Evolutionary conservation across 1,140 invertebrate genomes (phyloP).

Genomic region (Zeugodacus cucurbitae): DNA sequence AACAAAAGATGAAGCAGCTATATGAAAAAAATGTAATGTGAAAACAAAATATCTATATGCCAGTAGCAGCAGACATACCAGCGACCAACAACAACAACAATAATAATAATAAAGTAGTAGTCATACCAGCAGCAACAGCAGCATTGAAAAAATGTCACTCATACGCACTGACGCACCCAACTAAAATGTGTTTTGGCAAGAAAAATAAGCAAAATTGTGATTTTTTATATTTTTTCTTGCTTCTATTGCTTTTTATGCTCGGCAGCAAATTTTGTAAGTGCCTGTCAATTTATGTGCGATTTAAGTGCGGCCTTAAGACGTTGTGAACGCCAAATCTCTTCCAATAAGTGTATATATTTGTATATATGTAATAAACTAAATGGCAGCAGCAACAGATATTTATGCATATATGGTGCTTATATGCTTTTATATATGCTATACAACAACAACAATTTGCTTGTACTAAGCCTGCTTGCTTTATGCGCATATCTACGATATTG

Average conservation of each 20-base stretch:
- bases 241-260: not conserved
- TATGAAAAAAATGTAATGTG: not conserved
- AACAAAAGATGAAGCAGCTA: not conserved
- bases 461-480: not conserved
- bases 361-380: not conserved
- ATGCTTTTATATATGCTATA: not conserved
- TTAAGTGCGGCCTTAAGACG: not conserved
- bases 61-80: not conserved
- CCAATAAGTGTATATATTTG: not conserved
- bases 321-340: not conserved
- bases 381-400: not conserved
- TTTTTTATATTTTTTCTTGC: not conserved
- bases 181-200: not conserved
- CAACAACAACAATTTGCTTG: not conserved
- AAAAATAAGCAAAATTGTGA: not conserved
- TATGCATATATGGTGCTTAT: no score
- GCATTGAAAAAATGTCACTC: slow-evolving; percentile 15
- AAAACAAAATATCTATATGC: not conserved
- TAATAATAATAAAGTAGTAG: not conserved
- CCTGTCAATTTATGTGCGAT: slow-evolving; percentile 2
- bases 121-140: not conserved
- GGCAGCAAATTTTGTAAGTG: not conserved
- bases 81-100: not conserved
- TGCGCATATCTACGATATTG: not conserved
- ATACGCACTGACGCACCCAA: not conserved